Conservation (phyloP, 2,888 invertebrate genomes). For the Neoitamus cyanurus region DNA sequence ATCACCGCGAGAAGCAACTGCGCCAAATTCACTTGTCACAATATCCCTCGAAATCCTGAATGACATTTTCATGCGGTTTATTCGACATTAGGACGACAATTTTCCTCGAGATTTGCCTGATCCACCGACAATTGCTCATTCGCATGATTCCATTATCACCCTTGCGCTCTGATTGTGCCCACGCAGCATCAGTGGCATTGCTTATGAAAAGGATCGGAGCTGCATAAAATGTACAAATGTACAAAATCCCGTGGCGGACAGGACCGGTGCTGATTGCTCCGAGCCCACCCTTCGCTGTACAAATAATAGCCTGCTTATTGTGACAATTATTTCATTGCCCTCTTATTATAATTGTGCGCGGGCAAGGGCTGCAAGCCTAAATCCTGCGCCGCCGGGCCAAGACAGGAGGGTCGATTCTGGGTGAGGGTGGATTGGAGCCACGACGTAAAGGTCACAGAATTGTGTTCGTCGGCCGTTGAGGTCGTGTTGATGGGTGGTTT, state of each 20-base stretch:
- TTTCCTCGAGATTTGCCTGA: conserved; percentile 29
- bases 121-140: conserved; percentile 48
- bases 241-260: background rate
- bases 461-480: conserved; percentile 46
- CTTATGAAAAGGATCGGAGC: background rate
- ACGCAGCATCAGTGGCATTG: conserved; percentile 20
- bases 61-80: conserved; percentile 52
- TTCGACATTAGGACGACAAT: conserved; percentile 21
- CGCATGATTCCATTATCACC: conserved; percentile 47
- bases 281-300: background rate
- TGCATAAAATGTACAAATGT: background rate
- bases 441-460: conserved; percentile 22
- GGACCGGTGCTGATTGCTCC: background rate
- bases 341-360: conserved; percentile 54
- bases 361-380: conserved; percentile 25
- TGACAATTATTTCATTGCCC: conserved; percentile 66
- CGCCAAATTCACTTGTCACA: conserved; percentile 29
- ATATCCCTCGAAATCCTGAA: conserved; percentile 50
- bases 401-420: conserved; percentile 25
- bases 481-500: conserved; percentile 63
- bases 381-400: background rate
- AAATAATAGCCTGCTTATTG: conserved; percentile 67
- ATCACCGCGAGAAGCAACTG: background rate
- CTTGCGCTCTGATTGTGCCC: conserved; percentile 35
- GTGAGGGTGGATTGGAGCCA: conserved; percentile 19